phyloP scores from a whole-genome alignment of 2,113 vertebrate species.

The Cephalopterus ornatus region DNA sequence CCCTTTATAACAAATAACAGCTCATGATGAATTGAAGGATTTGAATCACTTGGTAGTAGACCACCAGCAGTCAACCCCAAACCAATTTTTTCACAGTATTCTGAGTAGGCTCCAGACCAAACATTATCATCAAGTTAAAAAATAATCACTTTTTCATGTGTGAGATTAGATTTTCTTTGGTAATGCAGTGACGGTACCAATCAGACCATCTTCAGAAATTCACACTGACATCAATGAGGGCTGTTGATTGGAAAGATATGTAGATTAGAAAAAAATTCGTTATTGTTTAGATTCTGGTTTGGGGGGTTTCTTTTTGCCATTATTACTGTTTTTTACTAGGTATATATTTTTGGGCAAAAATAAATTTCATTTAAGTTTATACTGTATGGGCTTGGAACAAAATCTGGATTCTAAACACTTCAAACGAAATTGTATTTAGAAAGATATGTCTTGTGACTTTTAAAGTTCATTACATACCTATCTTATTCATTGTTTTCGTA shows the following conservation, averaged over 20 bases:
- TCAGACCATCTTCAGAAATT: not conserved
- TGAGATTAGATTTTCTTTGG: not conserved
- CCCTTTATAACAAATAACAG: not conserved
- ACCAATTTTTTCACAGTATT: rapidly evolving
- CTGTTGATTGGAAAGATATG: not conserved
- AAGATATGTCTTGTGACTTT: not conserved
- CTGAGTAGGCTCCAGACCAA: not conserved
- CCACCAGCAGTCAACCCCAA: not conserved
- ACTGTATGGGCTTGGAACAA: not conserved
- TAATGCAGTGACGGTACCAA: not conserved
- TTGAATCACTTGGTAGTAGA: not conserved
- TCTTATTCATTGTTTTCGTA: not conserved
- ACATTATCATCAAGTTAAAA: not conserved
- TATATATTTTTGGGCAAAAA: not conserved
- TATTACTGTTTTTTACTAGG: not conserved
- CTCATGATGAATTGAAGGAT: not conserved
- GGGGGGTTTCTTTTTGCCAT: not conserved
- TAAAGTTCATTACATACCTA: not conserved
- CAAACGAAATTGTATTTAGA: not conserved
- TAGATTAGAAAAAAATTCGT: not conserved
- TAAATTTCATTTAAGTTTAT: not conserved
- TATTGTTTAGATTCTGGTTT: not conserved
- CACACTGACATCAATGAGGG: not conserved
- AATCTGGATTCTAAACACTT: not conserved
- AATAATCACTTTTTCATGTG: not conserved